phyloP scores from a whole-genome alignment of 2,113 vertebrate species.

The Tursiops truncatus region DNA sequence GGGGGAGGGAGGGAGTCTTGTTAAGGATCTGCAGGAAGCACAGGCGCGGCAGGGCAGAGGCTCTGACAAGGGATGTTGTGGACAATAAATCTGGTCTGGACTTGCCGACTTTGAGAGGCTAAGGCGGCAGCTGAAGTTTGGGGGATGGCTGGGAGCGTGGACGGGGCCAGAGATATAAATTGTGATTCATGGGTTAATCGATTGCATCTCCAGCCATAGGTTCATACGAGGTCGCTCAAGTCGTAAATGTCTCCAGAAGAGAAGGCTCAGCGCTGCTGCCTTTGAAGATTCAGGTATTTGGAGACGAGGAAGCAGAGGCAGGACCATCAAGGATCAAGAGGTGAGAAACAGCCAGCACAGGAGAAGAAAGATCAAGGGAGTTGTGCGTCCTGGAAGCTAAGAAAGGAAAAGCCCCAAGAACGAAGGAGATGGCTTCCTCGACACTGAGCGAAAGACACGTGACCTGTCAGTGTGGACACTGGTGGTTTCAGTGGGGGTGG shows the following conservation, averaged over 20 bases:
- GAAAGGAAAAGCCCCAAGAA: neutral
- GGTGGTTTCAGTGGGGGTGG: neutral
- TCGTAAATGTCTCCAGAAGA: too few relatives aligned
- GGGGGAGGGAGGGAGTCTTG: neutral
- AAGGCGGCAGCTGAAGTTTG: too few relatives aligned
- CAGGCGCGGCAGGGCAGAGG: too few relatives aligned
- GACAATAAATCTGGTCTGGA: neutral
- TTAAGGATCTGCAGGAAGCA: accelerated
- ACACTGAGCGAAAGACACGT: neutral
- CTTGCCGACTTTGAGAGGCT: neutral
- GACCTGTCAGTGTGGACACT: neutral
- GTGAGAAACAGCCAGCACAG: neutral
- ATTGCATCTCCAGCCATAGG: neutral
- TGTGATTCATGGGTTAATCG: neutral
- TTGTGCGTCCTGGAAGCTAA: accelerated
- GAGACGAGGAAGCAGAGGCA: neutral
- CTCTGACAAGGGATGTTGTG: too few relatives aligned
- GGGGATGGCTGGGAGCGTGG: too few relatives aligned
- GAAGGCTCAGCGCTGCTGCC: neutral
- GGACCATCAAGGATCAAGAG: too few relatives aligned
- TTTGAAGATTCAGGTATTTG: neutral
- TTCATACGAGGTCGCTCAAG: neutral
- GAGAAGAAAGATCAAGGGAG: neutral
- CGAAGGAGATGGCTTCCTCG: neutral
- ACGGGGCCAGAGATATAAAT: neutral